phyloP scores from a whole-genome alignment of 2,888 invertebrate species.

The Chrysodeixis includens region DNA sequence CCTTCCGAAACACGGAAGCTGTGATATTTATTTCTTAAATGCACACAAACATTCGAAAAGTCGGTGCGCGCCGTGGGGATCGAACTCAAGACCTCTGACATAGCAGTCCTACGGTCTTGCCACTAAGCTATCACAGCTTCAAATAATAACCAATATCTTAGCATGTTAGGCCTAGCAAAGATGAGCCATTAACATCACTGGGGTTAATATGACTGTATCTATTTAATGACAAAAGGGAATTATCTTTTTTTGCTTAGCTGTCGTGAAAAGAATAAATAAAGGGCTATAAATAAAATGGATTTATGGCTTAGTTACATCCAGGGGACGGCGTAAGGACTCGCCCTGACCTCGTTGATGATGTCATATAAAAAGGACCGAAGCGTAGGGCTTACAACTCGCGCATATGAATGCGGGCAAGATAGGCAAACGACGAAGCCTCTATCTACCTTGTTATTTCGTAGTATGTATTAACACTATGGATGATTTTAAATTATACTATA shows the following conservation, averaged over 20 bases:
- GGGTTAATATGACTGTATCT: background rate
- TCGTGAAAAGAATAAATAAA: background rate
- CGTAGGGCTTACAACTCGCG: background rate
- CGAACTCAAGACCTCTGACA: too few species aligned
- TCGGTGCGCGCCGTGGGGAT: too few species aligned
- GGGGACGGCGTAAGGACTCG: background rate
- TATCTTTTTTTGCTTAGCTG: background rate
- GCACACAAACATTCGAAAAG: too few species aligned
- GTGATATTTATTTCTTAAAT: too few species aligned
- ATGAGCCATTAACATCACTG: background rate
- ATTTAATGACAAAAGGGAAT: background rate
- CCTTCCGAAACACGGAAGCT: too few species aligned
- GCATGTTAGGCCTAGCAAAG: background rate
- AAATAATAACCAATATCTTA: too few species aligned
- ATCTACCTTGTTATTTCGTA: too few species aligned
- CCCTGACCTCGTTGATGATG: constrained; percentile 1
- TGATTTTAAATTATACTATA: too few species aligned
- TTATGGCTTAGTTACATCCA: background rate
- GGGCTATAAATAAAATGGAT: background rate
- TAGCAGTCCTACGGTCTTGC: too few species aligned
- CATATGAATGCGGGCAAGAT: background rate
- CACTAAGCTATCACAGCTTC: too few species aligned
- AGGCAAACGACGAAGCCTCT: too few species aligned
- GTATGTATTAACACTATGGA: too few species aligned
- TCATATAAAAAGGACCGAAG: background rate